Percentiles rank a stretch among this genome's conserved stretches.
phyloP scores from a whole-genome alignment of 2,113 vertebrate species.

The Octodon degus region DNA sequence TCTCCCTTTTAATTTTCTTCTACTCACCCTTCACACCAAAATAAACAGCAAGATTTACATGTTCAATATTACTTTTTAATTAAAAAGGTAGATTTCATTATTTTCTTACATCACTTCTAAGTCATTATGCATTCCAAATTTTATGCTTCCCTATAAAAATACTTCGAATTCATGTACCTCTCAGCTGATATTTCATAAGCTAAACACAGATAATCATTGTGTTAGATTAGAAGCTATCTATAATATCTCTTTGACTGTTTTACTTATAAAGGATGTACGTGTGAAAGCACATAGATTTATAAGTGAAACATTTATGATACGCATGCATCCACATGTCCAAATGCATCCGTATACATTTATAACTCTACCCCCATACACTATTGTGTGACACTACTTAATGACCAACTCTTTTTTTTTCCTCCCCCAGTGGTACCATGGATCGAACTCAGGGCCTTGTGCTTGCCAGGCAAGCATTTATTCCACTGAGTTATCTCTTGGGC shows the following conservation, averaged over 20 bases:
- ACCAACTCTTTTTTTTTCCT: too few species aligned
- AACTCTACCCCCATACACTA: not conserved
- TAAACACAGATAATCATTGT: not conserved
- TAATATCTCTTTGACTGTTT: not conserved
- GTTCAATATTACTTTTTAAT: not conserved
- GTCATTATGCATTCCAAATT: not conserved
- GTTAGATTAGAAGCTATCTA: not conserved
- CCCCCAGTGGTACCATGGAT: too few species aligned
- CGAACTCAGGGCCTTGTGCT: too few species aligned
- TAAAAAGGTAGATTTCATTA: not conserved
- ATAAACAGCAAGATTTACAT: not conserved
- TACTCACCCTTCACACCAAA: not conserved
- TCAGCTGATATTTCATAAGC: not conserved
- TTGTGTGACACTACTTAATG: too few species aligned
- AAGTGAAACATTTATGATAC: not conserved
- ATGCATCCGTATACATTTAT: not conserved
- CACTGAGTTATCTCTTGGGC: too few species aligned
- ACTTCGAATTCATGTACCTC: not conserved
- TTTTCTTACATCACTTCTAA: slow-evolving; percentile 46
- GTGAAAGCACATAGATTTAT: not conserved
- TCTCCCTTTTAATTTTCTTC: not conserved
- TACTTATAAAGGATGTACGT: not conserved
- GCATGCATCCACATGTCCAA: not conserved
- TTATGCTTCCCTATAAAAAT: not conserved
- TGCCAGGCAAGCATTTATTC: too few species aligned